Conservation (phyloP, 2,888 invertebrate species). For the Patella pellucida region DNA sequence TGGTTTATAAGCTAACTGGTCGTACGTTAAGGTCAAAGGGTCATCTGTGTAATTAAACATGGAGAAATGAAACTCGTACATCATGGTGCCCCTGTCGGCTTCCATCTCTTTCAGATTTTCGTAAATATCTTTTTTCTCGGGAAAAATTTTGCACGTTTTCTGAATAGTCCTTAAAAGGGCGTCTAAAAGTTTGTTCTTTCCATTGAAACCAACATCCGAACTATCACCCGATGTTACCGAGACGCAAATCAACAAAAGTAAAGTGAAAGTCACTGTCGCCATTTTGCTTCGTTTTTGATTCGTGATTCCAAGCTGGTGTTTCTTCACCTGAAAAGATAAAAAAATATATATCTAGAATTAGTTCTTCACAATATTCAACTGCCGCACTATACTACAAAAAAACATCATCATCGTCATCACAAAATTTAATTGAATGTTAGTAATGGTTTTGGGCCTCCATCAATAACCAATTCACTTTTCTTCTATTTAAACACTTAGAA, state of each 20-base stretch:
- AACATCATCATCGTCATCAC: too few species aligned
- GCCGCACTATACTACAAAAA: too few species aligned
- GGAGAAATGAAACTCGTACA: constrained; percentile 18
- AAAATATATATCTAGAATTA: too few species aligned
- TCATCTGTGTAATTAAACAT: constrained; percentile 2
- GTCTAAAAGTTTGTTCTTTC: not conserved
- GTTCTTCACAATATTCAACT: too few species aligned
- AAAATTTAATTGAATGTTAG: too few species aligned
- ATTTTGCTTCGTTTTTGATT: not conserved
- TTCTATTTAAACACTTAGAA: too few species aligned
- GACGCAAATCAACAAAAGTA: not conserved
- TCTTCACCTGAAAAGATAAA: too few species aligned
- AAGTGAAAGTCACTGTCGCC: not conserved
- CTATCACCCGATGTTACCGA: not conserved
- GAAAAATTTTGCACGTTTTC: not conserved
- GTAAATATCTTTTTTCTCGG: not conserved
- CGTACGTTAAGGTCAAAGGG: constrained; percentile 11
- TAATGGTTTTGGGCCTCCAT: too few species aligned
- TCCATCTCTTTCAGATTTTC: constrained; percentile 11
- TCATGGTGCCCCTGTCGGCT: not conserved
- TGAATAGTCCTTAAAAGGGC: not conserved
- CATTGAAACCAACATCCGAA: not conserved
- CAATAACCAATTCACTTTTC: too few species aligned
- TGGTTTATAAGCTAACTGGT: constrained; percentile 48
- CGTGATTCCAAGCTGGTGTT: too few species aligned